Evolutionary conservation across 1,140 invertebrate species (phyloP).

Genomic region (Antheraea pernyi): DNA sequence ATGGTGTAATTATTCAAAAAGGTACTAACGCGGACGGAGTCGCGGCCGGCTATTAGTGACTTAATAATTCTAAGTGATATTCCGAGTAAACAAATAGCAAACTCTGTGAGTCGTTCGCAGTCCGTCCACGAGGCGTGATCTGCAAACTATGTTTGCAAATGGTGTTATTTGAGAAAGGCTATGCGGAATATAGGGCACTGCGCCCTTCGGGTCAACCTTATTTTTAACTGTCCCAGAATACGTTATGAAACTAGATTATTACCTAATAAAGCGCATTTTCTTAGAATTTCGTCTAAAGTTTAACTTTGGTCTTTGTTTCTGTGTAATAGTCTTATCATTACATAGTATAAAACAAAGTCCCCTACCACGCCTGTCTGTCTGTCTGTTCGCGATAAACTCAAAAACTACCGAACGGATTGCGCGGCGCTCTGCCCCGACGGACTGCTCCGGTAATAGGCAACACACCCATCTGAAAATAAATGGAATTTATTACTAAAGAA

Average conservation of each 20-base stretch:
- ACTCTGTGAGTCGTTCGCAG: background rate
- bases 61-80: background rate
- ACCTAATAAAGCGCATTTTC: background rate
- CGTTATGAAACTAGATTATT: background rate
- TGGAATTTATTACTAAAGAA: background rate
- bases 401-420: too few relatives aligned
- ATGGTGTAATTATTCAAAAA: too few relatives aligned
- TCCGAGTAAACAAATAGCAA: background rate
- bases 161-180: background rate
- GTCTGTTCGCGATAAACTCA: too few relatives aligned
- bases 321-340: too few relatives aligned
- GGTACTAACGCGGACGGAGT: too few relatives aligned
- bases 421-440: slow-evolving; percentile 47
- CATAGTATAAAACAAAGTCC: too few relatives aligned
- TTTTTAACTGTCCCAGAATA: background rate
- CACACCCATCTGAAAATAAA: slow-evolving; percentile 53
- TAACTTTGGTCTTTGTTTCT: too few relatives aligned
- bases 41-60: background rate
- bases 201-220: background rate
- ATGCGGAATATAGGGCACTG: background rate
- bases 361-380: too few relatives aligned
- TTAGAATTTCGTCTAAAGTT: too few relatives aligned
- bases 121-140: background rate
- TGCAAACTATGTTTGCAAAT: background rate
- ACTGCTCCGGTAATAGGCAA: slow-evolving; percentile 32